Evolutionary conservation across 1,140 invertebrate genomes (phyloP), one percentile per base, ranked within the genome.

Genomic region (Anastatus disparis): DNA sequence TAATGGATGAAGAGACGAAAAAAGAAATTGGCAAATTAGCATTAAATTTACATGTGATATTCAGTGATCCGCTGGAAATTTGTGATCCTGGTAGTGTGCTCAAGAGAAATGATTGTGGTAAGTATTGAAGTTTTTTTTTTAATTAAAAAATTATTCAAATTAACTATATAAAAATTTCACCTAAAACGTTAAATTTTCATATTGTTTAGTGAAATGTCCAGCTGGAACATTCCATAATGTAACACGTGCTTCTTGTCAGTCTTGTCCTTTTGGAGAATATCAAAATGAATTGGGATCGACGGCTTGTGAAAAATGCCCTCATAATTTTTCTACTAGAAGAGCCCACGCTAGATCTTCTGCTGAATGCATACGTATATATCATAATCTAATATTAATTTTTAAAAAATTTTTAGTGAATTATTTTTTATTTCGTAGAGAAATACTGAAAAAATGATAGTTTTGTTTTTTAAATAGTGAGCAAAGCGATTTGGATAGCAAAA

Each of bases 281-380:
- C 90, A 91, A 74, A 86, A 88, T 38, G 50, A 80, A 40, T 81
- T 87, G 48, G 91, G 89, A 31, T 86, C 89, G 48, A 76, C 82
- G 0, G 79, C 81, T 0, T 93, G 91, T 76, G 75, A 86, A 29
- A 79, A 84, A 13, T 93, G 91, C 81, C 91, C 91, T 0, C 66
- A 81, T n/a, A 80, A 87, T 71, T 88, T 87, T 22, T 91, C 88
- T 2, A 93, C 91, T 0, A 85, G 83, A 53, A 84, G 82, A 68
- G 80, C 85, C 27, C 87, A 88, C 58, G 85, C 89, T 0, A 90
- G 88, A 77, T 87, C 83, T 56, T 61, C 79, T 20, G 75, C 78
- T 7, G 88, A 91, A 66, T 93, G 91, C 76, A 88, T 87, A 87
- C 83, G 90, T 91, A 83, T n/a, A n/a, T n/a, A n/a, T n/a, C 77